phyloP scores from a whole-genome alignment of 2,113 vertebrate species.

The Phalacrocorax pelagicus region DNA sequence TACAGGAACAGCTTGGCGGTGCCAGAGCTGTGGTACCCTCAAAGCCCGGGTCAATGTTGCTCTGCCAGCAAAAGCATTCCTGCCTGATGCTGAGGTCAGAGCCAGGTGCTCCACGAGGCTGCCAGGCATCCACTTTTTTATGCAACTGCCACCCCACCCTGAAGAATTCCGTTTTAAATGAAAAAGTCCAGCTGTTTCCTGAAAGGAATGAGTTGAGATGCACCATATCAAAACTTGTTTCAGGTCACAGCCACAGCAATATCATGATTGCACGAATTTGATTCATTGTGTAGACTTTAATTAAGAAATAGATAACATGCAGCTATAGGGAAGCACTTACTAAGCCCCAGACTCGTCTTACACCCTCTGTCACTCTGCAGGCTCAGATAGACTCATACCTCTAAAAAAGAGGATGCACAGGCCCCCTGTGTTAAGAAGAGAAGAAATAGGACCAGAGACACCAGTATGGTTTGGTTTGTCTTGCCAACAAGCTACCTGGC shows the following conservation, averaged over 20 bases:
- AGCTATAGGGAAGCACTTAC: not conserved
- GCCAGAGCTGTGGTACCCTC: rapidly evolving
- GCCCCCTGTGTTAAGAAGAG: not conserved
- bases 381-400: not conserved
- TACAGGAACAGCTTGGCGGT: not conserved
- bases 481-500: not conserved
- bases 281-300: not conserved
- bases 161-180: not conserved
- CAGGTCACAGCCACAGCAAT: not conserved
- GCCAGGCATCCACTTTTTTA: not conserved
- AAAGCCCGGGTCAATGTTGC: no score
- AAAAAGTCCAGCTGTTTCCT: not conserved
- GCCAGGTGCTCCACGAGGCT: not conserved
- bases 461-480: rapidly evolving
- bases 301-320: not conserved
- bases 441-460: not conserved
- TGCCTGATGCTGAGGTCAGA: not conserved
- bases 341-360: not conserved
- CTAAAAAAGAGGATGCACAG: not conserved
- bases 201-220: not conserved
- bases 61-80: not conserved
- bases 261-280: not conserved
- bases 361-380: not conserved
- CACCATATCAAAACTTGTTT: not conserved
- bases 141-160: not conserved